Percentiles rank a stretch among this genome's conserved stretches.
These are phyloP conservation scores for Oplegnathus fasciatus DNA, from an alignment of 2,113 vertebrate genomes.

Conservation along the genomic window DNA sequence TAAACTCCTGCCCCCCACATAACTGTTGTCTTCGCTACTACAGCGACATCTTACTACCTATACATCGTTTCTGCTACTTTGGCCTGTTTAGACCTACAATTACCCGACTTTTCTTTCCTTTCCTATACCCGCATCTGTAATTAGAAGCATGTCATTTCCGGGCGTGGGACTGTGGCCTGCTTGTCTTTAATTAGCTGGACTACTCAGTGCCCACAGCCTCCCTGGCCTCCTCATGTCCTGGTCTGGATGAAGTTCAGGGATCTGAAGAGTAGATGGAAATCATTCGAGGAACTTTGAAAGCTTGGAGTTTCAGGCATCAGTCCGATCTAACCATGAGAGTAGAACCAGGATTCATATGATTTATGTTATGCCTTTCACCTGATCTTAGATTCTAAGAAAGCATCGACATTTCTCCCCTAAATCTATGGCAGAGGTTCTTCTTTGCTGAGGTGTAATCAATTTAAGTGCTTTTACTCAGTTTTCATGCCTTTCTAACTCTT, in stretches of 20 bases:
- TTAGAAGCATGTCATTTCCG: conserved; percentile 85
- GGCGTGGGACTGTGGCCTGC: conserved; percentile 72
- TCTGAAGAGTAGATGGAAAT: conserved; percentile 46
- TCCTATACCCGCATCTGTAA: conserved; percentile 74
- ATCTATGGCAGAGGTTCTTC: not conserved
- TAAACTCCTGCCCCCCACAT: conserved; percentile 49
- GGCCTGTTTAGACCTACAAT: conserved; percentile 72
- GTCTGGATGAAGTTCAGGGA: conserved; percentile 49
- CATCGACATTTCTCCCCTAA: not conserved
- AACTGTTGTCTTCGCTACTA: conserved; percentile 57
- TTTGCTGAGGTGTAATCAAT: conserved; percentile 12
- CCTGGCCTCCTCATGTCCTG: conserved; percentile 61
- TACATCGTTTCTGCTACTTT: conserved; percentile 55
- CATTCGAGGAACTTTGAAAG: conserved; percentile 42
- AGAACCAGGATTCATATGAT: conserved; percentile 1
- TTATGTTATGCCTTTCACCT: conserved; percentile 7
- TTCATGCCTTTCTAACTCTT: conserved; percentile 30
- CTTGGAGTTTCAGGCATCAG: conserved; percentile 14
- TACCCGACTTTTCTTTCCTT: conserved; percentile 72
- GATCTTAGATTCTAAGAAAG: not conserved
- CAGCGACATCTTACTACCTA: conserved; percentile 63
- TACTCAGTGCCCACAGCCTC: conserved; percentile 70
- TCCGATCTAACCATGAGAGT: conserved; percentile 15
- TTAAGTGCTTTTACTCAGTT: conserved; percentile 9
- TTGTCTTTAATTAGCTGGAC: conserved; percentile 80